Conservation (phyloP, 2,888 invertebrate species). For the Sepioteuthis lessoniana region DNA sequence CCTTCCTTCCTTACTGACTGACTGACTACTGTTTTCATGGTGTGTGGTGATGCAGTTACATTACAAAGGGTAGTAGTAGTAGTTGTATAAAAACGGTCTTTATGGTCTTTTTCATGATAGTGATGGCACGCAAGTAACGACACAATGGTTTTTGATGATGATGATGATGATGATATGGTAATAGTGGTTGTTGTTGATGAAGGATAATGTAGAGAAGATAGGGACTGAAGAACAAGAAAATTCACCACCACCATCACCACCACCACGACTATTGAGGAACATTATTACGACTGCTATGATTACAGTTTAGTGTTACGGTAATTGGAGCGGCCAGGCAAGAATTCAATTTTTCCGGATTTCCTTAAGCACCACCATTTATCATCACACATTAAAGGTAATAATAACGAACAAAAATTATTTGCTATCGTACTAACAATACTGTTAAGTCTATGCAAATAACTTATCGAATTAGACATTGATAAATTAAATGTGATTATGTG, state of each 20-base stretch:
- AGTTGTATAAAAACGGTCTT: not conserved
- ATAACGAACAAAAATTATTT: not conserved
- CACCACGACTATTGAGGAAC: not conserved
- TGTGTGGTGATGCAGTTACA: not conserved
- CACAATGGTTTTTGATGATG: not conserved
- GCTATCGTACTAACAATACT: not conserved
- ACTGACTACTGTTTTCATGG: not conserved
- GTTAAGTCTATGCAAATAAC: not conserved
- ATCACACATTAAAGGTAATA: not conserved
- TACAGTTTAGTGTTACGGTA: not conserved
- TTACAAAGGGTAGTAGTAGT: not conserved
- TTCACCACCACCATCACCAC: not conserved
- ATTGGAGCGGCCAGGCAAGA: constrained; percentile 33
- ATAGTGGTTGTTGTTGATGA: constrained; percentile 2
- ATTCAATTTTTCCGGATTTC: not conserved
- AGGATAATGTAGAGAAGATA: constrained; percentile 5
- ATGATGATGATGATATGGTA: not conserved
- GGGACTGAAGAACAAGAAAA: constrained; percentile 18
- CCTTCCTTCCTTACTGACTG: not conserved
- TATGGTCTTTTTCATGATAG: not conserved
- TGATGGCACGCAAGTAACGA: not conserved
- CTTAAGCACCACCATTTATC: not conserved
- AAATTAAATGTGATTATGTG: not conserved
- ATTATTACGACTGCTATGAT: constrained; percentile 10
- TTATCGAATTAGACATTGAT: not conserved